These are phyloP conservation scores for Actias luna DNA, from an alignment of 2,888 invertebrate genomes.

Conservation along the genomic window DNA sequence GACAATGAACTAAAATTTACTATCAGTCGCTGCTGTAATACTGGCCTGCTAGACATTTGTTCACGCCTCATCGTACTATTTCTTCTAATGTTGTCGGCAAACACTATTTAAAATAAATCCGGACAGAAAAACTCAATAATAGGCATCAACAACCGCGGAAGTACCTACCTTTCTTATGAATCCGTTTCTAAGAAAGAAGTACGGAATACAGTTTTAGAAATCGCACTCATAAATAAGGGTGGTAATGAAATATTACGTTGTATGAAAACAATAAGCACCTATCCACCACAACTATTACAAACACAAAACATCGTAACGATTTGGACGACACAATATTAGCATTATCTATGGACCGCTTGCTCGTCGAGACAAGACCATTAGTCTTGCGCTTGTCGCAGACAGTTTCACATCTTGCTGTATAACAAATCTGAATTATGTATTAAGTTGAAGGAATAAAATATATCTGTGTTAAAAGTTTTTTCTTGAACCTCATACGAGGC, in stretches of 20 bases:
- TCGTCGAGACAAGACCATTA: conserved; percentile 14
- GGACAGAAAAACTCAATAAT: too few species aligned
- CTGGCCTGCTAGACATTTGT: too few species aligned
- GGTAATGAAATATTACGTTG: neutral
- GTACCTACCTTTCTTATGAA: too few species aligned
- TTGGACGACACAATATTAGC: conserved; percentile 14
- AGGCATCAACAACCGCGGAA: too few species aligned
- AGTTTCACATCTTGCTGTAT: conserved; percentile 13
- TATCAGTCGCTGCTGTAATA: too few species aligned
- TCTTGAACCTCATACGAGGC: neutral
- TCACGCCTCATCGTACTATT: too few species aligned
- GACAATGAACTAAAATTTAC: too few species aligned
- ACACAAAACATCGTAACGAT: conserved; percentile 7
- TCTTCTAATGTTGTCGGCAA: too few species aligned
- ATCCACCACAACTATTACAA: conserved; percentile 8
- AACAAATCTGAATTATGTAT: conserved; percentile 14
- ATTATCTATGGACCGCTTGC: conserved; percentile 11
- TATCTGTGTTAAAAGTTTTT: conserved; percentile 11
- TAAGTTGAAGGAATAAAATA: conserved; percentile 3
- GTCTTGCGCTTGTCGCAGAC: conserved; percentile 17
- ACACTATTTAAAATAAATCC: too few species aligned
- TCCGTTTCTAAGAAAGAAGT: too few species aligned
- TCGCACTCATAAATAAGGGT: neutral
- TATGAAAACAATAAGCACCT: neutral
- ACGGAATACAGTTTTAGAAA: too few species aligned